These are phyloP conservation scores for Drosophila sechellia DNA, from an alignment of 1,140 invertebrate species.

Conservation along the genomic window DNA sequence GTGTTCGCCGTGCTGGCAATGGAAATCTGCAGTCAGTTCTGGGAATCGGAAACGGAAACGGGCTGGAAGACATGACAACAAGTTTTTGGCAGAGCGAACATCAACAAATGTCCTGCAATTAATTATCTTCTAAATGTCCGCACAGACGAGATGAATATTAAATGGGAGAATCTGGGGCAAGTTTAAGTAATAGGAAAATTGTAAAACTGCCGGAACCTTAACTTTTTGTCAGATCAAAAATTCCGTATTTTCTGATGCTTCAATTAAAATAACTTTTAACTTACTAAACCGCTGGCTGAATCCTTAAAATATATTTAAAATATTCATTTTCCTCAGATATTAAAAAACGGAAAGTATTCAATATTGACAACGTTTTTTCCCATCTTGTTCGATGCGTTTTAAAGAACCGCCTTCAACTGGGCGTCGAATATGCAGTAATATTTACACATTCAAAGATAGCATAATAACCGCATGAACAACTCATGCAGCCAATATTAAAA, in stretches of 20 bases:
- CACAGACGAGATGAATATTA: slow-evolving; percentile 9
- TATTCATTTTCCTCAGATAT: not conserved
- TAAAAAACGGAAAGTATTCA: slow-evolving; percentile 2
- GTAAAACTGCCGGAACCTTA: not conserved
- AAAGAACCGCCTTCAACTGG: not conserved
- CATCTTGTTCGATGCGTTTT: not conserved
- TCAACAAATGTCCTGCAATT: slow-evolving; percentile 70
- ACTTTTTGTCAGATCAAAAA: not conserved
- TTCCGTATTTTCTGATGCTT: no score
- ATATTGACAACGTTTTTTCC: not conserved
- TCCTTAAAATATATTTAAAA: no score
- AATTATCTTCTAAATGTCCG: slow-evolving; percentile 53
- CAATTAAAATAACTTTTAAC: no score
- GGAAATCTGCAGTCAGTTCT: slow-evolving; percentile 18
- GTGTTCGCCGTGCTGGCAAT: slow-evolving; percentile 10
- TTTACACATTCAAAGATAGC: not conserved
- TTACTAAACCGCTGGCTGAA: no score
- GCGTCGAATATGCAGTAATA: not conserved
- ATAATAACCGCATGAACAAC: slow-evolving; percentile 24
- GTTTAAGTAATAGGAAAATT: not conserved
- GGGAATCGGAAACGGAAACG: slow-evolving; percentile 32
- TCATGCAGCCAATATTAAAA: slow-evolving; percentile 50
- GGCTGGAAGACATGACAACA: slow-evolving; percentile 63
- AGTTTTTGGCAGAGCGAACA: slow-evolving; percentile 65
- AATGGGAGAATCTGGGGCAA: slow-evolving; percentile 6